Base-by-base conservation (phyloP, 2,888 invertebrate genomes). In the Chymomyza procnemis region DNA sequence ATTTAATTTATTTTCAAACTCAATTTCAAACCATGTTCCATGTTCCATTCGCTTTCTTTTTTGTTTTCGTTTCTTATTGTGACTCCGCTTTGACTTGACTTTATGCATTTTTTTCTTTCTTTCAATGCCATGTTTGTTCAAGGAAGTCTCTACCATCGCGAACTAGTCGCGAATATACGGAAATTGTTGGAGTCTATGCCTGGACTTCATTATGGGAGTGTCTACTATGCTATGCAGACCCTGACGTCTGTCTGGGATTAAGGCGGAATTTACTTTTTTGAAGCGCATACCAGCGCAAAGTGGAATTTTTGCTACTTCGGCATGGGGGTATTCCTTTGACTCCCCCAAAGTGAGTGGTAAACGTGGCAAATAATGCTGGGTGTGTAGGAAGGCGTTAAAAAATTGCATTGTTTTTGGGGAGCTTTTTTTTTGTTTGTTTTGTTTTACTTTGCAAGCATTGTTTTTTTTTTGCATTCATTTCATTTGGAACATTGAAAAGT, bases 1-100 rank as follows among this genome's bases (percentile, higher is more conserved):
- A 82, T 82, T 82, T 82, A 79, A 82, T 82, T 82, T 87, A 79
- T 75, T 85, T 87, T 76, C 87, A 80, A 80, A 86, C 87, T 86
- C 81, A 81, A 80, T 86, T 84, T 74, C 71, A 52, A 63, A 65
- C 68, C 68, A 78, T 81, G 67, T 65, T 68, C 61, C n/a, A n/a
- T n/a, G 63, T 59, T 59, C 14, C n/a, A n/a, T n/a, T 64, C 56
- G 56, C 14, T 48, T 61, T 50, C 50, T 61, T 22, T 30, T 48
- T 4, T 16, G 19, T 14, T 22, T 48, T 34, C 34, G 9, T 41
- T 41, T 41, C 34, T 71, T 73, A 73, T 62, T 50, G 30, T 21
- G 14, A 63, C 60, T 69, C 66, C 66, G 58, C 66, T 71, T 67
- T 77, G 61, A 73, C 81, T 84, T 86, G 73, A 78, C 70, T 86